Percentiles rank a stretch among this genome's conserved stretches.
phyloP scores from a whole-genome alignment of 2,113 vertebrate genomes.

The Puma concolor region DNA sequence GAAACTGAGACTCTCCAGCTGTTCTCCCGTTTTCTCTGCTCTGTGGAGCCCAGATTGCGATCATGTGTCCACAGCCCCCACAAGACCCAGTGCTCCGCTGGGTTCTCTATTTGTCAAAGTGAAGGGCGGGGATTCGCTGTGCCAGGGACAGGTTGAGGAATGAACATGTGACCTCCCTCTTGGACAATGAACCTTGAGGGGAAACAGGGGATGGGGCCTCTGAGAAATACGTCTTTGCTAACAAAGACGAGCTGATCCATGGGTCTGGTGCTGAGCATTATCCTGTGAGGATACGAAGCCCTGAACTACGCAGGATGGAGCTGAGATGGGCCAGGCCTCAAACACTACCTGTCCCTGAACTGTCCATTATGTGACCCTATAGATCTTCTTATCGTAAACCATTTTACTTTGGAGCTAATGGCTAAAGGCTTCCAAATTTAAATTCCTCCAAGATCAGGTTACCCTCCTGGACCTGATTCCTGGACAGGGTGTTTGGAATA shows the following conservation, averaged over 20 bases:
- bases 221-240: neutral
- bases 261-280: neutral
- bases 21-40: neutral
- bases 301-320: neutral
- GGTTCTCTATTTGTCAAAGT: neutral
- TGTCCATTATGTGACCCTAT: neutral
- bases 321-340: neutral
- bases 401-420: neutral
- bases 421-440: neutral
- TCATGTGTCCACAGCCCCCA: neutral
- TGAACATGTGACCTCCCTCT: neutral
- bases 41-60: neutral
- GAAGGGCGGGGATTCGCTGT: neutral
- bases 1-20: neutral
- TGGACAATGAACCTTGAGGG: neutral
- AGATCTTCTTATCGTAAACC: neutral
- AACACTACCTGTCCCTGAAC: neutral
- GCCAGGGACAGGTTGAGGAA: neutral
- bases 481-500: neutral
- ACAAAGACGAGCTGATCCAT: neutral
- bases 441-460: neutral
- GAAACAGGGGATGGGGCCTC: neutral
- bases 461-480: neutral
- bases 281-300: fast-evolving
- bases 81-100: neutral